phyloP scores from a whole-genome alignment of 2,888 invertebrate species.

The Agapostemon virescens region DNA sequence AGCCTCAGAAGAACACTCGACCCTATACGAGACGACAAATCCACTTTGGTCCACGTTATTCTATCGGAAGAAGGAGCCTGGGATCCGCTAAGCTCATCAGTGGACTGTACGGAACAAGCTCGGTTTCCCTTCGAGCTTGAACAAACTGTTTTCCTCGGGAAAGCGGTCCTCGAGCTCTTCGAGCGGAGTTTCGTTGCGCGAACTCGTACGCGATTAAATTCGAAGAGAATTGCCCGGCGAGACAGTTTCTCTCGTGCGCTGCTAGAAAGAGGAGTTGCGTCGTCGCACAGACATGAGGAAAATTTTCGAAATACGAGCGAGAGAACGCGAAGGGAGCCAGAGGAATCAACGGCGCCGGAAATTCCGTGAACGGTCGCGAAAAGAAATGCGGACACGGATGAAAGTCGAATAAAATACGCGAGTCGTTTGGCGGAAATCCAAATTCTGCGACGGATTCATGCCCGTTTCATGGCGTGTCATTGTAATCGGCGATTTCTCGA shows the following conservation, averaged over 20 bases:
- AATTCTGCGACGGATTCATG: slow-evolving; percentile 39
- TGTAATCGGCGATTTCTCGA: neutral
- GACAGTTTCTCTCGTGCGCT: slow-evolving; percentile 1
- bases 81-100: slow-evolving; percentile 17
- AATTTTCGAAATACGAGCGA: slow-evolving; percentile 38
- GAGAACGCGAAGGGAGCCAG: slow-evolving; percentile 4
- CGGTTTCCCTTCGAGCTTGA: slow-evolving; percentile 14
- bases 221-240: slow-evolving; percentile 17
- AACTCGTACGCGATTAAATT: slow-evolving; percentile 24
- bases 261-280: neutral
- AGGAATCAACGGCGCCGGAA: neutral
- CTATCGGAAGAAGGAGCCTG: slow-evolving; percentile 12
- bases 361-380: neutral
- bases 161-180: slow-evolving; percentile 7
- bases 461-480: slow-evolving; percentile 1
- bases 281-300: slow-evolving; percentile 6
- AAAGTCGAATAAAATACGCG: slow-evolving; percentile 47
- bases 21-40: slow-evolving; percentile 8
- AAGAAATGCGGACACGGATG: slow-evolving; percentile 12
- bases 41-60: slow-evolving; percentile 19
- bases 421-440: slow-evolving; percentile 54
- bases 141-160: slow-evolving; percentile 1
- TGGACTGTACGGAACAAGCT: slow-evolving; percentile 9
- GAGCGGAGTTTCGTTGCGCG: neutral
- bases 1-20: neutral